Evolutionary conservation across 2,113 vertebrate species (phyloP), one percentile per base, ranked within the genome.

Genomic region (Ptychochromis oligacanthus): DNA sequence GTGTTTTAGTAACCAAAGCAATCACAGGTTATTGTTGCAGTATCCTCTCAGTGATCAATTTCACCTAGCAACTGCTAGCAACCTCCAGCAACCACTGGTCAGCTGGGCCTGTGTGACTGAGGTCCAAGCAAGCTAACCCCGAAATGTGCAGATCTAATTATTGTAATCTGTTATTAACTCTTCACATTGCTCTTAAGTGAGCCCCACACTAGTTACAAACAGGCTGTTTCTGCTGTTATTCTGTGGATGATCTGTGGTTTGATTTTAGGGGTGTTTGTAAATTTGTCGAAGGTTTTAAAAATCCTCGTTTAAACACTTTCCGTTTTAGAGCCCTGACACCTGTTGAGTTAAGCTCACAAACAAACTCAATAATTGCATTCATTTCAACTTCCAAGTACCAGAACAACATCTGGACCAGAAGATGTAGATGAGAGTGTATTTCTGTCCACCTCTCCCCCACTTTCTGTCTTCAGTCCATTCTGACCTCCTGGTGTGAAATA

Each of bases 401-500:
- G 24, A 76, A n/a, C 64, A 40, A 12, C 59, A 46, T 84, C 56
- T 36, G 65, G 72, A 54, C 43, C 28, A 70, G 64, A 22, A 28
- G 7, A 61, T 13, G 17, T 1, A 54, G 80, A 83, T 82, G 56
- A 81, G 75, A 77, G 85, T 83, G 26, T 22, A 2, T 26, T 78
- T 62, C 59, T 59, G 65, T 40, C 43, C 65, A 0, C 62, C 56
- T 89, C 20, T 38, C 24, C 56, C 20, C 54, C 76, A 6, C 4
- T 4, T 7, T 18, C 62, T 55, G 1, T 52, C 55, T 34, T 86
- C 65, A 20, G 70, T 84, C 67, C 60, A 49, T 49, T 86, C 79
- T 79, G 38, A 74, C 62, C 75, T 81, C 64, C n/a, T 2, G 11
- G 86, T 94, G 93, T 90, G 88, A 95, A 93, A 95, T 93, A 88